Percentiles rank a stretch among this genome's conserved stretches.
Evolutionary conservation across 2,113 vertebrate species (phyloP).

Genomic region (Petrocephalus microphthalmus): DNA sequence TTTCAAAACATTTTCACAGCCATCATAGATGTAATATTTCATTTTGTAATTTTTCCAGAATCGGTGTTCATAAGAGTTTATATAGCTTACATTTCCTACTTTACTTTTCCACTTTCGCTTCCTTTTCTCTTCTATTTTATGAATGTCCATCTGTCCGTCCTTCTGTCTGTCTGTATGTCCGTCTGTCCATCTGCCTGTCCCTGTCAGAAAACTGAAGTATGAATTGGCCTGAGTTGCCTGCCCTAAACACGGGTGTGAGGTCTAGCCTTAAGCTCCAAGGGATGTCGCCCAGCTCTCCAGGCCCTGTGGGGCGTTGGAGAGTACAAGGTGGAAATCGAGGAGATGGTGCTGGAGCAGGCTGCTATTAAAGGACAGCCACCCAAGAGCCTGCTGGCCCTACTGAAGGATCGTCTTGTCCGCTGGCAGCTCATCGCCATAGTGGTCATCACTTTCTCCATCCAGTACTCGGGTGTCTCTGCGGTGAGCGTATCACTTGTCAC

Average conservation of each 20-base stretch:
- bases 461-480: conserved; percentile 67
- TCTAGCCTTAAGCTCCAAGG: neutral
- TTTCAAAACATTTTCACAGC: neutral
- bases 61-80: neutral
- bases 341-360: conserved; percentile 68
- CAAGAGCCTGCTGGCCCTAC: conserved; percentile 56
- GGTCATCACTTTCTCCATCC: conserved; percentile 59
- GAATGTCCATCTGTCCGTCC: too few relatives aligned
- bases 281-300: conserved; percentile 52
- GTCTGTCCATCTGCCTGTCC: too few relatives aligned
- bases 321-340: conserved; percentile 61
- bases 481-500: conserved; percentile 49
- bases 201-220: neutral
- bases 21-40: neutral
- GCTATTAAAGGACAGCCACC: conserved; percentile 45
- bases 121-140: too few relatives aligned
- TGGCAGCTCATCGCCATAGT: conserved; percentile 67
- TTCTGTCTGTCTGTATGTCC: too few relatives aligned
- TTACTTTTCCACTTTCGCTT: neutral
- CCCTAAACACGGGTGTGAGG: neutral
- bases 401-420: conserved; percentile 50
- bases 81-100: neutral
- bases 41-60: neutral
- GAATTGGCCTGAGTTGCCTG: neutral
- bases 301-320: conserved; percentile 61